Evolutionary conservation across 2,888 invertebrate genomes (phyloP), one percentile per base, ranked within the genome.

Genomic region (Leucophenga maculata): DNA sequence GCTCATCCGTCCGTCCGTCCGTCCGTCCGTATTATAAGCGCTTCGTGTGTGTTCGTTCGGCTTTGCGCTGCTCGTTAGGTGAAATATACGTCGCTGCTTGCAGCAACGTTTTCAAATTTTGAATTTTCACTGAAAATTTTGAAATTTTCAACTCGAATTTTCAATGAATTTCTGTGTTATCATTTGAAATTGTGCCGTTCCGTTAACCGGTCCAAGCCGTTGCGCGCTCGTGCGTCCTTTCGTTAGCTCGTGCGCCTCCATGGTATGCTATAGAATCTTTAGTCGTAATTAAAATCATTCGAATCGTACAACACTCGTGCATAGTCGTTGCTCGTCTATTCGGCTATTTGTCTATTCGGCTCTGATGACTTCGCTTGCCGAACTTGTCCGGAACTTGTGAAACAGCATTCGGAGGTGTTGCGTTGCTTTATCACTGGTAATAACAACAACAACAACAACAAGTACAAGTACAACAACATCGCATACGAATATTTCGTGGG

Each of bases 181-280:
- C 84, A 84, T 85, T 85, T 83, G 82, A 85, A 85, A 81, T 85
- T 82, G 81, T 81, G 79, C 84, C 74, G 84, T 80, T 78, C 84
- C 74, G 84, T 80, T 78, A 76, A 79, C 81, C 78, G 84, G 84
- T 82, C 80, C 75, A 73, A 55, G 67, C 69, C 77, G 74, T 72
- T 72, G 72, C 3, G 32, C 60, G 55, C 20, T 32, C 20, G 66
- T 67, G 2, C 26, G 66, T 55, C 44, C 18, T 54, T 66, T 62
- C 13, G 62, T 46, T 31, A 1, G 31, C 14, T 50, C 26, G 46
- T 14, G 48, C 46, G 50, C 8, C 50, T n/a, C n/a, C n/a, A n/a
- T n/a, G n/a, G n/a, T n/a, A n/a, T n/a, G n/a, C n/a, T 8, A 8
- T 32, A 32, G 8, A 32, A 32, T 3, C 8, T 32, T 6, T 32